phyloP scores from a whole-genome alignment of 2,797 vertebrate genomes.

The Phataginus tetradactyla region DNA sequence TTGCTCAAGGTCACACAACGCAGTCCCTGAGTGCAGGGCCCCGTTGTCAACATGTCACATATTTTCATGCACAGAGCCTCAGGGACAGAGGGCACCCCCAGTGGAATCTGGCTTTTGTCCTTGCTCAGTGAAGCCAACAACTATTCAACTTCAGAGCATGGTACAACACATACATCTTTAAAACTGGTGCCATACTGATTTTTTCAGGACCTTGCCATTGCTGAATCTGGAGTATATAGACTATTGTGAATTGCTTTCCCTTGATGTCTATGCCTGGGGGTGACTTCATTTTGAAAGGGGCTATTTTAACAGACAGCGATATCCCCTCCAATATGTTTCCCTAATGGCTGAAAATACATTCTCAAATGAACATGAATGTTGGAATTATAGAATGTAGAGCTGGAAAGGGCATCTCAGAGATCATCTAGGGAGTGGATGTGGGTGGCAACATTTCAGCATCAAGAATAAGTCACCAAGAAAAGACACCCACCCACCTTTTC shows the following conservation, averaged over 20 bases:
- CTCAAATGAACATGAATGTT: neutral
- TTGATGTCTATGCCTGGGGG: neutral
- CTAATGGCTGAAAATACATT: neutral
- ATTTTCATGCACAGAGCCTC: neutral
- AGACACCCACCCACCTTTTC: neutral
- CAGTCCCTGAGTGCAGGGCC: neutral
- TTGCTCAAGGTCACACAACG: neutral
- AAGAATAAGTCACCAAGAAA: no score
- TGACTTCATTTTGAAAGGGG: neutral
- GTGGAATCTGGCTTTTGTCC: neutral
- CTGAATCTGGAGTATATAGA: neutral
- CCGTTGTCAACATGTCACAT: neutral
- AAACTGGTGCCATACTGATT: neutral
- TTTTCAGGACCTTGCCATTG: neutral
- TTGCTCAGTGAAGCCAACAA: neutral
- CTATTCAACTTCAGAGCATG: neutral
- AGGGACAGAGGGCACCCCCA: neutral
- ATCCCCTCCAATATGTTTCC: neutral
- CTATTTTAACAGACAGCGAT: conserved; percentile 27
- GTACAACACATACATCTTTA: neutral
- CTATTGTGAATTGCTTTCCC: neutral
- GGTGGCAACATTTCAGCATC: neutral
- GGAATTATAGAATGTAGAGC: neutral
- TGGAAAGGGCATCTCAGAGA: neutral
- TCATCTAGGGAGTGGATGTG: fast-evolving